These are phyloP conservation scores for Linepithema humile DNA, from an alignment of 1,140 invertebrate genomes.

Conservation along the genomic window DNA sequence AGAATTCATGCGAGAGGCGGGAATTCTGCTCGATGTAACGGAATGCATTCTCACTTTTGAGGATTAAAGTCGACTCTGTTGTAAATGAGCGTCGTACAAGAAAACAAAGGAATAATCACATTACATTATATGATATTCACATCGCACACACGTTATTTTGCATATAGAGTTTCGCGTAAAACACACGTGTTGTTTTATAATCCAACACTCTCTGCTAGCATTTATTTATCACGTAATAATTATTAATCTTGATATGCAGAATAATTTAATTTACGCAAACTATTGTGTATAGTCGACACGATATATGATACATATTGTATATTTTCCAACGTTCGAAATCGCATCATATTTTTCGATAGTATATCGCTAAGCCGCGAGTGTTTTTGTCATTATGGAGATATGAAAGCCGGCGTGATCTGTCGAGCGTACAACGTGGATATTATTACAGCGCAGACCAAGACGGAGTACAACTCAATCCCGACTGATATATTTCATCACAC, in stretches of 20 bases:
- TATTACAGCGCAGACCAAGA: not conserved
- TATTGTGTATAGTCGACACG: not conserved
- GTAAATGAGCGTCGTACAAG: not conserved
- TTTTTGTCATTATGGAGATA: conserved; percentile 8
- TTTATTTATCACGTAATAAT: not conserved
- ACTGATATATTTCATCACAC: conserved; percentile 33
- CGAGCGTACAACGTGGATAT: not conserved
- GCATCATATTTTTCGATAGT: not conserved
- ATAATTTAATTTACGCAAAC: not conserved
- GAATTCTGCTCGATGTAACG: not conserved
- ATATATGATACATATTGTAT: not conserved
- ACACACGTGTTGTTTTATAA: not conserved
- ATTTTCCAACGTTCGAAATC: not conserved
- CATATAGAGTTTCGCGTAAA: not conserved
- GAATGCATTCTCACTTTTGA: not conserved
- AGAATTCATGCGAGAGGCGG: not conserved
- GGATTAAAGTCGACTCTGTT: conserved; percentile 14
- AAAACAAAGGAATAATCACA: conserved; percentile 27
- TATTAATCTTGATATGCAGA: not conserved
- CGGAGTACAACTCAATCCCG: not conserved
- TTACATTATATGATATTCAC: not conserved
- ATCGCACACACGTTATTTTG: not conserved
- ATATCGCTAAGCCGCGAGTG: not conserved
- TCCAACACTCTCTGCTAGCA: not conserved
- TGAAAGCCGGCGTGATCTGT: not conserved